Base-by-base conservation (phyloP, 2,888 invertebrate species). In the Pecten maximus region DNA sequence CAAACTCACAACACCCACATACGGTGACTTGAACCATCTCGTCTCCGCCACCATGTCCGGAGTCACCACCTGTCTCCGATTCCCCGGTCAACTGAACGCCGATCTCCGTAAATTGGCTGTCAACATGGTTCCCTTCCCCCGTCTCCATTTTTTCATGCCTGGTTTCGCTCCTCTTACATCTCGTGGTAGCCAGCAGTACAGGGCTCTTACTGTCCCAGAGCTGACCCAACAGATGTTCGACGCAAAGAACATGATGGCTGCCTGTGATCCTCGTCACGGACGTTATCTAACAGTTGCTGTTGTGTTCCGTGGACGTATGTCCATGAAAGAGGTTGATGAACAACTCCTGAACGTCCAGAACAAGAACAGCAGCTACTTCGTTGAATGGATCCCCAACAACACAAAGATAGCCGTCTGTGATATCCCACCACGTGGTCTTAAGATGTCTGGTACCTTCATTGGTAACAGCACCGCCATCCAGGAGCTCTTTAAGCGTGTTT, bases 231-330 rank as follows among this genome's bases (percentile, higher is more conserved):
- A 98, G 97, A 98, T 98, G 98, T 99, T 99, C 97, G 99, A 99
- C 97, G 98, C 99, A 93, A 99, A 98, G 97, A 99, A 99, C 97
- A 99, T 99, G 99, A 99, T 99, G 99, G 98, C 99, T 88, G 99
- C 99, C 16, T 99, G 99, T 97, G 99, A 99, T 97, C 99, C 99
- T 0, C 97, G 98, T 91, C 98, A 99, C 97, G 98, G 98, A 74
- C 98, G 98, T 94, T 98, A 98, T 97, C 97, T 98, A 91, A 98
- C 98, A 0, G 98, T 98, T 19, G 98, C 98, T 54, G 98, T 98
- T 94, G 98, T 98, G 96, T 99, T 98, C 97, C 97, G 98, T 91
- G 98, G 98, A 0, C 98, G 98, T 95, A 98, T 99, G 98, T 98
- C 98, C 93, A 99, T 99, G 98, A 99, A 99, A 96, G 98, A 99